Percentiles rank a stretch among this genome's conserved stretches.
These are phyloP conservation scores for Casuarius casuarius DNA, from an alignment of 2,113 vertebrate genomes.

Conservation along the genomic window DNA sequence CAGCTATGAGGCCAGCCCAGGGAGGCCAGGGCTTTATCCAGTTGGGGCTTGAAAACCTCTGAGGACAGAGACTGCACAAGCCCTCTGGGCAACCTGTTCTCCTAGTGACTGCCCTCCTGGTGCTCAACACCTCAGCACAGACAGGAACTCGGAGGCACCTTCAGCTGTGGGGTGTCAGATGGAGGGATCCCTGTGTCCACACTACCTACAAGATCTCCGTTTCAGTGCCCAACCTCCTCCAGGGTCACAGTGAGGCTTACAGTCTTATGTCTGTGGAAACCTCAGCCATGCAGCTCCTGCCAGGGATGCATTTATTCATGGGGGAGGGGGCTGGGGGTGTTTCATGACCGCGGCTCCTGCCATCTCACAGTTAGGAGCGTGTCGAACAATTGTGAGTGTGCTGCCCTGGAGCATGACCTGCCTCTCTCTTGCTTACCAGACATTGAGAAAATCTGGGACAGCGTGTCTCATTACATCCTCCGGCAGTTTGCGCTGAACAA, in stretches of 20 bases:
- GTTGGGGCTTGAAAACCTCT: no score
- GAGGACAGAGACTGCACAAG: no score
- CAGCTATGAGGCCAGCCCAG: no score
- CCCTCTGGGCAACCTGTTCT: no score
- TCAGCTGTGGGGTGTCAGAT: not conserved
- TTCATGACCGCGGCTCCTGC: not conserved
- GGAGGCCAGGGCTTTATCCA: not conserved
- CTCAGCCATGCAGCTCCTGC: not conserved
- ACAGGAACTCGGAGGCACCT: not conserved
- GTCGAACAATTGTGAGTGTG: not conserved
- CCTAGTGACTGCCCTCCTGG: no score
- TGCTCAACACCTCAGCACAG: no score
- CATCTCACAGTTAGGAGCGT: not conserved
- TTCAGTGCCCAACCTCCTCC: not conserved
- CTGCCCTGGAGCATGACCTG: not conserved
- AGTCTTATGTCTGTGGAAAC: no score
- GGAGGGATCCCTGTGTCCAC: not conserved
- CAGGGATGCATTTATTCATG: no score
- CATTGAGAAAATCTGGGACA: slow-evolving; percentile 78
- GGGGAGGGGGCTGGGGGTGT: no score
- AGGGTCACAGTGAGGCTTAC: not conserved
- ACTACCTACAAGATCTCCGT: not conserved
- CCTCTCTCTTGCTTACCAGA: slow-evolving; percentile 72
- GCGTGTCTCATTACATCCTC: slow-evolving; percentile 78
- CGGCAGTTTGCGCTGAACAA: slow-evolving; percentile 76